phyloP scores from a whole-genome alignment of 2,888 invertebrate species.

The Bimastos eiseni region DNA sequence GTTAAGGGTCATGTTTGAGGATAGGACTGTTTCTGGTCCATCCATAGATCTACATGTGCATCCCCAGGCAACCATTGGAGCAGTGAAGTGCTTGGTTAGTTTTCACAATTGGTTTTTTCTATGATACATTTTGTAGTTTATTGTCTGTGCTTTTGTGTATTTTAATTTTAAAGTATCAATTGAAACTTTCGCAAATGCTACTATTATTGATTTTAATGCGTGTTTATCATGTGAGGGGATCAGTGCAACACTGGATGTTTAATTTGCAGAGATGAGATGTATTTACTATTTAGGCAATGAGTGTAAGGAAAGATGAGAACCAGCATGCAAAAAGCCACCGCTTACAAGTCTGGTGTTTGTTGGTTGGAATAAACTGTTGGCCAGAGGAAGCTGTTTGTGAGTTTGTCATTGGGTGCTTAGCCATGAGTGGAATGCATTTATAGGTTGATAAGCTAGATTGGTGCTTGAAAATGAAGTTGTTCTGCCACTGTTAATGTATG shows the following conservation, averaged over 20 bases:
- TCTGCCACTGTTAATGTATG: no score
- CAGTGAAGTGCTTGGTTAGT: constrained; percentile 8
- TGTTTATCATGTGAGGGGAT: background rate
- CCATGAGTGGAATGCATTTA: no score
- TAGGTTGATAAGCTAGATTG: no score
- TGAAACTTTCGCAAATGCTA: background rate
- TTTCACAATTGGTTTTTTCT: no score
- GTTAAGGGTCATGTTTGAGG: constrained; percentile 5
- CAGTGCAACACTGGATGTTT: background rate
- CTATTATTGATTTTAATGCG: background rate
- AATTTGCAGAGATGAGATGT: background rate
- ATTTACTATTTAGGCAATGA: no score
- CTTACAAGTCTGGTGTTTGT: no score
- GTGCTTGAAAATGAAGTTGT: no score
- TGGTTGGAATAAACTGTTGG: no score
- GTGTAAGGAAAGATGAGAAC: no score
- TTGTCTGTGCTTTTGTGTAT: background rate
- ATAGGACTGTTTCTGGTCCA: background rate
- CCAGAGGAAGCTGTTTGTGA: no score
- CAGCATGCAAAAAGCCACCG: no score
- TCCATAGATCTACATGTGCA: background rate
- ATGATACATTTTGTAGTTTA: background rate
- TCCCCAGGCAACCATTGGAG: background rate
- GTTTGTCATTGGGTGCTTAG: no score
- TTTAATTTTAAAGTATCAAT: background rate